Evolutionary conservation across 2,113 vertebrate genomes (phyloP).

Genomic region (Misgurnus anguillicaudatus): DNA sequence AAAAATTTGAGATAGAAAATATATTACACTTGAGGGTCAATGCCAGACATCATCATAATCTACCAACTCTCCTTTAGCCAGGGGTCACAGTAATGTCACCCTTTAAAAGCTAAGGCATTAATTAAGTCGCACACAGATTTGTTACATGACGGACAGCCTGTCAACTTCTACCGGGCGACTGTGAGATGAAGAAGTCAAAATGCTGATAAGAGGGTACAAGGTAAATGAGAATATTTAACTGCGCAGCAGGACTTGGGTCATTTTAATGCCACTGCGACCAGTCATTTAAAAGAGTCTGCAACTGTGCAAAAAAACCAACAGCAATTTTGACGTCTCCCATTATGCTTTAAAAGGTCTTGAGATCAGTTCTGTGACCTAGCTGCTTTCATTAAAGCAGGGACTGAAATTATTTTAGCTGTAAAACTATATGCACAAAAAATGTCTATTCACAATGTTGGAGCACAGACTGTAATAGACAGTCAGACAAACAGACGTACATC

Average conservation of each 20-base stretch:
- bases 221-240: slow-evolving; percentile 46
- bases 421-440: slow-evolving; percentile 13
- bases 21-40: neutral
- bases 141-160: slow-evolving; percentile 27
- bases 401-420: slow-evolving; percentile 14
- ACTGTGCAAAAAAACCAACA: slow-evolving; percentile 9
- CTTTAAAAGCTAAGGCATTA: slow-evolving; percentile 22
- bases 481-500: neutral
- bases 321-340: slow-evolving; percentile 32
- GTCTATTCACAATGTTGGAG: neutral
- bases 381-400: neutral
- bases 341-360: slow-evolving; percentile 35
- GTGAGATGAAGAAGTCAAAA: slow-evolving; percentile 28
- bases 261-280: slow-evolving; percentile 47
- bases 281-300: slow-evolving; percentile 30
- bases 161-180: slow-evolving; percentile 9
- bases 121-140: neutral
- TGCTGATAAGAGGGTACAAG: slow-evolving; percentile 44
- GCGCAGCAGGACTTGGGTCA: slow-evolving; percentile 40
- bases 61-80: neutral
- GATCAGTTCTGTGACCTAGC: slow-evolving; percentile 10
- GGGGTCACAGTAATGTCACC: neutral
- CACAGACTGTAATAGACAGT: too few species aligned
- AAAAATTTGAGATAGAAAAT: too few species aligned
- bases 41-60: slow-evolving; percentile 9